Conservation (phyloP, 1,140 invertebrate species). For the Microplitis demolitor region DNA sequence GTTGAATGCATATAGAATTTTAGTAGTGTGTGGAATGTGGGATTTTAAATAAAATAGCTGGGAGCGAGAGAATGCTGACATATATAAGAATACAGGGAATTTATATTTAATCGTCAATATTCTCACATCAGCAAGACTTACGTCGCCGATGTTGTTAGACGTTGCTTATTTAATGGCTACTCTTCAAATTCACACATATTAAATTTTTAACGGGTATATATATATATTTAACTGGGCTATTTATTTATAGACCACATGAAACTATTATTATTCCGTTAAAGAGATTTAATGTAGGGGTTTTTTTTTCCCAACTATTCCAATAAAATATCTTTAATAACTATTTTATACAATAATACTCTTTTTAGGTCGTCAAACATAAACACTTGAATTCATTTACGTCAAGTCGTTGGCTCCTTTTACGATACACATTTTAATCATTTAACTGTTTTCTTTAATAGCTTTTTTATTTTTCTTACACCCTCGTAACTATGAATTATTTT, state of each 20-base stretch:
- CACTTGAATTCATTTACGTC: too few species aligned
- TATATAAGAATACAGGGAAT: not conserved
- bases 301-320: not conserved
- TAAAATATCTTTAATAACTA: not conserved
- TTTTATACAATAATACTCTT: not conserved
- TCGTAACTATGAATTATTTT: too few species aligned
- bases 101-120: not conserved
- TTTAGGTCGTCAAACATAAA: not conserved
- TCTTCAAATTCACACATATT: constrained; percentile 4
- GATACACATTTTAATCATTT: too few species aligned
- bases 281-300: constrained; percentile 1
- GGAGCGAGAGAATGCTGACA: too few species aligned
- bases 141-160: not conserved
- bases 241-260: not conserved
- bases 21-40: too few species aligned
- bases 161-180: constrained; percentile 8
- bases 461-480: too few species aligned
- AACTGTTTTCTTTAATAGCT: too few species aligned
- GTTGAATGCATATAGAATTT: too few species aligned
- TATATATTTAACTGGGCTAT: not conserved
- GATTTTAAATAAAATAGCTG: too few species aligned
- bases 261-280: not conserved
- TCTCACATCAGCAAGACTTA: not conserved
- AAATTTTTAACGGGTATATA: not conserved
- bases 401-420: too few species aligned